Conservation (phyloP, 2,888 invertebrate species). For the Zygaena filipendulae region DNA sequence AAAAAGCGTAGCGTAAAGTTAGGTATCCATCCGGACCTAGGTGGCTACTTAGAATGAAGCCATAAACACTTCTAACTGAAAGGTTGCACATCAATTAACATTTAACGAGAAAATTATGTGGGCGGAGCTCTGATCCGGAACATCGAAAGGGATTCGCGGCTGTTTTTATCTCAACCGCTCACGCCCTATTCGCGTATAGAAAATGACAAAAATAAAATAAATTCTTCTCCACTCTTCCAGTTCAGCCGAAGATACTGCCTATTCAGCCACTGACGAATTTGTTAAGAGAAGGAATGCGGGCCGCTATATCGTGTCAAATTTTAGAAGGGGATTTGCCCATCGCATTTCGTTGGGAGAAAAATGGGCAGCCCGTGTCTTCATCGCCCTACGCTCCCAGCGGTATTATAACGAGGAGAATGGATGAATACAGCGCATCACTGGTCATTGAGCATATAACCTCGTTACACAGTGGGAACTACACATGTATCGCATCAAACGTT, state of each 20-base stretch:
- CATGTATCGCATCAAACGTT: slow-evolving; percentile 90
- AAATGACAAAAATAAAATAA: too few species aligned
- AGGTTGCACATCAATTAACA: slow-evolving; percentile 39
- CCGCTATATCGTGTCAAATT: slow-evolving; percentile 90
- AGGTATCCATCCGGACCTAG: too few species aligned
- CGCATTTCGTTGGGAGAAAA: slow-evolving; percentile 91
- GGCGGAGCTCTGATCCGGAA: too few species aligned
- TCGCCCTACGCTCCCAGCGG: slow-evolving; percentile 66
- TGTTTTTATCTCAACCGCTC: too few species aligned
- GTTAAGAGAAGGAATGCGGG: slow-evolving; percentile 85
- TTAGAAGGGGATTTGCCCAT: slow-evolving; percentile 93
- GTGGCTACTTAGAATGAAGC: too few species aligned
- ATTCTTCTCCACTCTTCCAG: slow-evolving; percentile 54
- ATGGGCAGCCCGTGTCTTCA: slow-evolving; percentile 79
- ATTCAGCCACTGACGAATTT: slow-evolving; percentile 85
- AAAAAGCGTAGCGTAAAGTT: too few species aligned
- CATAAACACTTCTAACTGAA: slow-evolving; percentile 21
- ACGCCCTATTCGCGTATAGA: too few species aligned
- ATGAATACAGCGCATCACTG: slow-evolving; percentile 87
- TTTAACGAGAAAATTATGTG: too few species aligned
- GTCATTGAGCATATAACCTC: slow-evolving; percentile 89
- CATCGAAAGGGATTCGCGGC: too few species aligned
- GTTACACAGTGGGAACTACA: slow-evolving; percentile 89
- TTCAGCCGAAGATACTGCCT: slow-evolving; percentile 86
- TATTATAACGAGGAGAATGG: slow-evolving; percentile 69